Evolutionary conservation across 2,888 invertebrate species (phyloP).

Genomic region (Orthosia cruda): DNA sequence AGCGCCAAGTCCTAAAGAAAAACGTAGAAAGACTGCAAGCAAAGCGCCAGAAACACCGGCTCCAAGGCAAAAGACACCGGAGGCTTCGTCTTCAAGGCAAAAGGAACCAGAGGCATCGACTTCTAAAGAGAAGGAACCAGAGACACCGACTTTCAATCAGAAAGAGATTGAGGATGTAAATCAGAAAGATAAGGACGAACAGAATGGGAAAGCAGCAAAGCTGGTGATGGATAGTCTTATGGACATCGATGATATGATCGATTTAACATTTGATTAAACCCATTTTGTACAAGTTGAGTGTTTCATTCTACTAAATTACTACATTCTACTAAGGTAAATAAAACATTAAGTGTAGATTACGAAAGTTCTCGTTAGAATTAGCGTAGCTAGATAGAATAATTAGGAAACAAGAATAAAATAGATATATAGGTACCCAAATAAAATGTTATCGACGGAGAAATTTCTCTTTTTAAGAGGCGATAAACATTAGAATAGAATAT

Average conservation of each 20-base stretch:
- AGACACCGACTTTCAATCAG: constrained; percentile 5
- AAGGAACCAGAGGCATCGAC: constrained; percentile 9
- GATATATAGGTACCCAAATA: too few species aligned
- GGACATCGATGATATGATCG: constrained; percentile 75
- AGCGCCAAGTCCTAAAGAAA: constrained; percentile 72
- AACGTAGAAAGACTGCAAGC: constrained; percentile 75
- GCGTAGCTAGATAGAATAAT: background rate
- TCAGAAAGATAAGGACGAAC: constrained; percentile 26
- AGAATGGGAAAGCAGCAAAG: background rate
- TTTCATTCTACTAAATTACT: constrained; percentile 23
- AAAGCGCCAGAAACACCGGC: constrained; percentile 43
- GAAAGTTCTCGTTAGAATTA: background rate
- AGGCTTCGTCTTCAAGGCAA: constrained; percentile 8
- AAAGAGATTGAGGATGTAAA: constrained; percentile 15
- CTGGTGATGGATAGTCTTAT: constrained; percentile 52
- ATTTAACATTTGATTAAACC: constrained; percentile 81
- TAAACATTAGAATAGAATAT: too few species aligned
- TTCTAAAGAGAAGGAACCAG: constrained; percentile 28
- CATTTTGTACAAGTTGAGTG: background rate
- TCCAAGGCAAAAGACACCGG: constrained; percentile 40
- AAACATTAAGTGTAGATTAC: too few species aligned
- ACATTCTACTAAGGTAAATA: background rate
- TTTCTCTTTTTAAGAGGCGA: too few species aligned
- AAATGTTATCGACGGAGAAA: too few species aligned
- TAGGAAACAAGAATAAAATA: background rate